Evolutionary conservation across 2,888 invertebrate species (phyloP).

Genomic region (Sturmia bella): DNA sequence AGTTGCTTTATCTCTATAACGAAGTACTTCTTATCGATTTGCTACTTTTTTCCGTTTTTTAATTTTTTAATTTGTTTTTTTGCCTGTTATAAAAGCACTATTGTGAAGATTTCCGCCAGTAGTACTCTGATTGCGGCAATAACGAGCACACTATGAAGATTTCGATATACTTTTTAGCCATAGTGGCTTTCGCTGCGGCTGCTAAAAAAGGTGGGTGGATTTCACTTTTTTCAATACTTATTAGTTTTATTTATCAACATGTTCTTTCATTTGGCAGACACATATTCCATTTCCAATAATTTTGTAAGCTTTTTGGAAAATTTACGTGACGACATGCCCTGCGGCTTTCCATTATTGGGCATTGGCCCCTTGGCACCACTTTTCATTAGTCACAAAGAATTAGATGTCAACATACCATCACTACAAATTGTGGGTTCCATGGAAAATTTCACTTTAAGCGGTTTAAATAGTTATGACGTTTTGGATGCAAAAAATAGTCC

Average conservation of each 20-base stretch:
- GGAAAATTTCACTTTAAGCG: constrained; percentile 74
- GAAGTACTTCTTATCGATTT: not conserved
- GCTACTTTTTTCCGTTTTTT: too few species aligned
- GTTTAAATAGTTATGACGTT: constrained; percentile 77
- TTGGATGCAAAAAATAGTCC: constrained; percentile 76
- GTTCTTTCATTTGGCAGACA: constrained; percentile 68
- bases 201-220: constrained; percentile 73
- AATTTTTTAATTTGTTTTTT: too few species aligned
- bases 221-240: not conserved
- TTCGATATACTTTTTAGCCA: constrained; percentile 75
- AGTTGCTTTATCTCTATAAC: too few species aligned
- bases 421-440: constrained; percentile 72
- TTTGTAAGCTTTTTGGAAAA: constrained; percentile 73
- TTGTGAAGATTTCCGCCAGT: constrained; percentile 47
- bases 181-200: constrained; percentile 75
- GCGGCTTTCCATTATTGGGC: constrained; percentile 76
- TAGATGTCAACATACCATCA: constrained; percentile 74
- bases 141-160: constrained; percentile 77
- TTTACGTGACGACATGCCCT: constrained; percentile 77
- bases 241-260: too few species aligned
- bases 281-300: constrained; percentile 74
- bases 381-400: constrained; percentile 71
- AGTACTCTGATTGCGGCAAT: constrained; percentile 75
- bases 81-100: constrained; percentile 76
- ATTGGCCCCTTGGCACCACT: constrained; percentile 79